Evolutionary conservation across 1,140 invertebrate genomes (phyloP).

Genomic region (Cepaea nemoralis): DNA sequence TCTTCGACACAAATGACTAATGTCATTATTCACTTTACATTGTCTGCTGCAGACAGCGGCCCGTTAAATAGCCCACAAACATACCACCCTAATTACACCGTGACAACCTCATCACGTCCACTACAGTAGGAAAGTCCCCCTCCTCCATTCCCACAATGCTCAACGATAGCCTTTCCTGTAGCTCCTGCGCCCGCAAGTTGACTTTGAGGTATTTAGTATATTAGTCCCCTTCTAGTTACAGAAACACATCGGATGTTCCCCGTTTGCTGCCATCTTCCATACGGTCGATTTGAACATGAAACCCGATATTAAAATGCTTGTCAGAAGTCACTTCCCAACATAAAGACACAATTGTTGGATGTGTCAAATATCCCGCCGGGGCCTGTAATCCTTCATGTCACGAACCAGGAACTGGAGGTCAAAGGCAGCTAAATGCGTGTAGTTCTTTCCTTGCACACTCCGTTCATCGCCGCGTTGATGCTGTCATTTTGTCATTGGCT

Average conservation of each 20-base stretch:
- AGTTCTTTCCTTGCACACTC: background rate
- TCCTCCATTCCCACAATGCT: too few relatives aligned
- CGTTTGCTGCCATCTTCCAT: background rate
- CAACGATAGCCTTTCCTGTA: too few relatives aligned
- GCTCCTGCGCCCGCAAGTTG: too few relatives aligned
- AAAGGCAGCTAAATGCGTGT: background rate
- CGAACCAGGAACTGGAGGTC: slow-evolving; percentile 22
- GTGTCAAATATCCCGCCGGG: slow-evolving; percentile 14
- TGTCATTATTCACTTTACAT: slow-evolving; percentile 19
- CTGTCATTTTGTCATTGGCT: slow-evolving; percentile 34
- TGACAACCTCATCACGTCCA: background rate
- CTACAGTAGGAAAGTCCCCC: too few relatives aligned
- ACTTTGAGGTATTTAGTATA: background rate
- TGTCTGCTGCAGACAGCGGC: background rate
- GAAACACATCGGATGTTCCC: background rate
- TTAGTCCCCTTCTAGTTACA: background rate
- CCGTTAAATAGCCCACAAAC: background rate
- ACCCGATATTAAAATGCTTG: slow-evolving; percentile 29
- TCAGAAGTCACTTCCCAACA: slow-evolving; percentile 9
- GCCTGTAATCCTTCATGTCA: background rate
- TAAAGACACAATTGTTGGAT: slow-evolving; percentile 20
- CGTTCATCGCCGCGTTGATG: background rate
- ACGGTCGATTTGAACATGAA: slow-evolving; percentile 17
- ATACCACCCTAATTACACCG: background rate
- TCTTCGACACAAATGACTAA: background rate